Evolutionary conservation across 2,888 invertebrate genomes (phyloP), one percentile per base, ranked within the genome.

Genomic region (Torymus auratus): DNA sequence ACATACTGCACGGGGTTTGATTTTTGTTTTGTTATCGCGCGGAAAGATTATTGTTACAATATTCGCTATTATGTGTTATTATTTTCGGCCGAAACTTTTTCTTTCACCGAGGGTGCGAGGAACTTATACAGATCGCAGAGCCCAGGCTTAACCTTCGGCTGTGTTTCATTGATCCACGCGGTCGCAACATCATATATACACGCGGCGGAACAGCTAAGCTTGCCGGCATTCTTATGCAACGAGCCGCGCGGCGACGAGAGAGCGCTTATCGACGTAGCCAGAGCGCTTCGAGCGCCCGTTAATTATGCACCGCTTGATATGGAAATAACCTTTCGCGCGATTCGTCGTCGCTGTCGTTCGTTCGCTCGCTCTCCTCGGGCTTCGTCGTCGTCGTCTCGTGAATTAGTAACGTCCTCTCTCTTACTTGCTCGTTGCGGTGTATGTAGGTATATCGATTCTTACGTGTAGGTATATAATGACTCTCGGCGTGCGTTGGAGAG

Each of bases 131-230:
- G 1, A 41, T 41, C 41, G 7, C 7, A 7, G 1, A 4, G 41
- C 5, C 41, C 7, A 0, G 41, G 41, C 41, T 41, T 61, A 73
- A 73, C 73, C 73, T 69, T 79, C 64, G 73, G 52, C 12, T 17
- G 61, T 68, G 61, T 68, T 62, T 73, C 73, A 73, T 69, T 56
- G 79, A 73, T 74, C 61, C 41, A 41, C 69, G 79, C 28, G 15
- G 10, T 2, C 14, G 28, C 20, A 2, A 7, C 41, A 41, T 28
- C n/a, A 28, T 28, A 28, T 28, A 41, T 41, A 41, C 7, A 41
- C 7, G 7, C 41, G 7, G 1, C 41, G 4, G 17, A 61, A 2
- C 71, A 12, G 52, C 61, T 41, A 41, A 41, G 41, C 41, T 50
- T 23, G 41, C n/a, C 65, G 53, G 23, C 50, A 73, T 64, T 56